These are phyloP conservation scores for Noctua fimbriata DNA, from an alignment of 2,888 invertebrate species.

Conservation along the genomic window DNA sequence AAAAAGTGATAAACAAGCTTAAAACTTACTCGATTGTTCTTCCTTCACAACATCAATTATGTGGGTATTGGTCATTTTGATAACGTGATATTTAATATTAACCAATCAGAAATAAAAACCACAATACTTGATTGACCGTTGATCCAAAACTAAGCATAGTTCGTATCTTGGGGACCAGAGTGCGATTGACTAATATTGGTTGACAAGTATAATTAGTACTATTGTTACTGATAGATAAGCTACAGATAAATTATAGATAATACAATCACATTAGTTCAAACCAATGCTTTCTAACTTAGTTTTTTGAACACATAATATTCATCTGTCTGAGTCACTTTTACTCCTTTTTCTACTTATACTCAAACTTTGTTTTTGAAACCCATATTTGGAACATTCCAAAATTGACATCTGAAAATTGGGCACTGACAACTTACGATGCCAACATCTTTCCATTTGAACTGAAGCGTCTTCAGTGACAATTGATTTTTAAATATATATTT, in stretches of 20 bases:
- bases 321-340: not conserved
- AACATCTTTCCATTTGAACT: not conserved
- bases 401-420: not conserved
- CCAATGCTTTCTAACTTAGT: not conserved
- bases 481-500: not conserved
- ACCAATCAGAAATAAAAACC: not conserved
- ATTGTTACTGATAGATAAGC: constrained; percentile 43
- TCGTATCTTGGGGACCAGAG: constrained; percentile 4
- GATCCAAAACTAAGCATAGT: constrained; percentile 16
- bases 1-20: not conserved
- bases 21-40: constrained; percentile 3
- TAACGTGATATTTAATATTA: not conserved
- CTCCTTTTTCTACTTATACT: not conserved
- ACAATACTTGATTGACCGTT: not conserved
- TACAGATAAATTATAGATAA: constrained; percentile 29
- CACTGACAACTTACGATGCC: not conserved
- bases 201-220: constrained; percentile 31
- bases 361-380: not conserved
- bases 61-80: constrained; percentile 27
- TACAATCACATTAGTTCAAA: constrained; percentile 19
- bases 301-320: not conserved
- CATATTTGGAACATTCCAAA: not conserved
- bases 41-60: constrained; percentile 1
- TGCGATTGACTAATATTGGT: constrained; percentile 22
- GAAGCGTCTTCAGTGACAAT: not conserved